Conservation (phyloP, 2,797 vertebrate genomes). For the Sparus aurata region DNA sequence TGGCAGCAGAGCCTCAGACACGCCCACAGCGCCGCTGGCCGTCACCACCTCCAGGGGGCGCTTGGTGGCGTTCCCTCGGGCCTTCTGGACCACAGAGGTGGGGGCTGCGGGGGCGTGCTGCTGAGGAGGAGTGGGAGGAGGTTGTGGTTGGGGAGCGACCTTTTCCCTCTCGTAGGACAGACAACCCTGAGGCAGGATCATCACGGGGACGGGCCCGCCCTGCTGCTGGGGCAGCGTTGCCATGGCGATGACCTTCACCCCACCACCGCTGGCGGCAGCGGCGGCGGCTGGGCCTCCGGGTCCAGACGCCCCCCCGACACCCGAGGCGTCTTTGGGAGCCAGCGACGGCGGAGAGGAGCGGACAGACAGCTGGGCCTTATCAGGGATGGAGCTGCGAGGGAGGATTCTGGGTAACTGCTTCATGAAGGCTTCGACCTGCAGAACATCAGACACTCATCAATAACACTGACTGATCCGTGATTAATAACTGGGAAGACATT, state of each 20-base stretch:
- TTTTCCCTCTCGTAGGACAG: constrained; percentile 83
- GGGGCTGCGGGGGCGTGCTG: constrained; percentile 67
- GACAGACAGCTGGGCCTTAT: constrained; percentile 71
- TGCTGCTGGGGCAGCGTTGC: constrained; percentile 87
- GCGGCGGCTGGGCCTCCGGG: constrained; percentile 65
- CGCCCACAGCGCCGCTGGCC: not conserved
- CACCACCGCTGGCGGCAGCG: constrained; percentile 53
- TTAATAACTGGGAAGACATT: not conserved
- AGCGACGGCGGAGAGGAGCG: constrained; percentile 86
- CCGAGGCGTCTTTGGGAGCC: constrained; percentile 85
- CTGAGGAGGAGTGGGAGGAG: constrained; percentile 33
- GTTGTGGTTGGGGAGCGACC: constrained; percentile 13
- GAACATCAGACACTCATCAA: not conserved
- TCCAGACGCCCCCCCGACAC: constrained; percentile 81
- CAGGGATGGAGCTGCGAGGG: constrained; percentile 85
- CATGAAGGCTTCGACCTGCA: constrained; percentile 86
- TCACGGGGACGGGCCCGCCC: constrained; percentile 83
- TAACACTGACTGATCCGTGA: not conserved
- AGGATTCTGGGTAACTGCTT: constrained; percentile 92
- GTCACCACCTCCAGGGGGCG: constrained; percentile 67
- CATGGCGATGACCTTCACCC: constrained; percentile 84
- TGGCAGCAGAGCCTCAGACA: not conserved
- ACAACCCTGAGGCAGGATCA: constrained; percentile 88
- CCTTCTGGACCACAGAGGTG: constrained; percentile 68
- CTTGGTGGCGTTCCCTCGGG: constrained; percentile 48